Evolutionary conservation across 1,140 invertebrate genomes (phyloP), one percentile per base, ranked within the genome.

Genomic region (Drosophila miranda): DNA sequence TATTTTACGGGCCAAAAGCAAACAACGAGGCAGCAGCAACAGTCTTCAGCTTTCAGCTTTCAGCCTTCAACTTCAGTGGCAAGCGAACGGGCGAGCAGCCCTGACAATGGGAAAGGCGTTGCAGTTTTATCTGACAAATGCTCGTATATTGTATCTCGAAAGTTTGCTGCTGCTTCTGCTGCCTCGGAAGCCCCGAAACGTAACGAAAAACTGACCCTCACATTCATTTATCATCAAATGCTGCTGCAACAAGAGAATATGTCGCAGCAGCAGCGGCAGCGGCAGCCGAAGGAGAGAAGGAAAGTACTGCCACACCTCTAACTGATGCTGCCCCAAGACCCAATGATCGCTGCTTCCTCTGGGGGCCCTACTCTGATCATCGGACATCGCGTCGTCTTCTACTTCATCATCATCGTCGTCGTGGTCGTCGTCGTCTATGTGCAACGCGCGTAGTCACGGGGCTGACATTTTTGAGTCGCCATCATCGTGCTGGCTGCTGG

Each of bases 41-140:
- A 60, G 28, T 26, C 16, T 16, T 16, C 16, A 16, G 16, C 16
- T 1, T 38, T 59, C 30, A 55, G 34, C 56, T 46, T 51, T 51
- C 34, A 38, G 34, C 34, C 34, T 38, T 51, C 50, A 52, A 52
- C 70, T 56, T 70, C 61, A 54, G 62, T 72, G 72, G 76, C 81
- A 60, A 55, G 46, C 34, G 34, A 38, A 38, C 30, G 9, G 9
- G 30, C 30, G 11, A 38, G 34, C 11, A 38, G 8, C 2, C 34
- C 81, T 77, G 81, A 86, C 81, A 84, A 86, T 86, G 81, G 73
- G 63, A 80, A 86, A 84, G 81, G 81, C 81, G 81, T 84, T 84
- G 77, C 81, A 70, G 61, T 66, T 86, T 84, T 84, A 84, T 84
- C 81, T 84, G 80, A 83, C 80, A 83, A 83, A 84, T 86, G 81